Base-by-base conservation (phyloP, 2,113 vertebrate species). In the Atherinomorus stipes region DNA sequence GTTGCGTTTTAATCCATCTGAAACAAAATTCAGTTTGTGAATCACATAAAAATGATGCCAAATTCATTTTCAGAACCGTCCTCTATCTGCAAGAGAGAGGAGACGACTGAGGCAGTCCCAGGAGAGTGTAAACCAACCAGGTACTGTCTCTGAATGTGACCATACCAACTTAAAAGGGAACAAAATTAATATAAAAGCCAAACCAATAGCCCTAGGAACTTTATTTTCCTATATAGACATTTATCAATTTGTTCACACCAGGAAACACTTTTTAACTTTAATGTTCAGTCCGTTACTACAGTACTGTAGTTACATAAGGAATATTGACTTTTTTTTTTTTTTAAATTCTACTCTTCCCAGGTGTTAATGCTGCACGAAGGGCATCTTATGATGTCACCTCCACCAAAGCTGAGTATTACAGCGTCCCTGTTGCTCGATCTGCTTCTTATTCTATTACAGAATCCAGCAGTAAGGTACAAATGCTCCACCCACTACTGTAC, bases 71-170 rank as follows among this genome's bases (percentile, higher is more conserved):
- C 94, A 98, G 96, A 94, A 90, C 42, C 94, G 96, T 5, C 97
- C 94, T 26, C 87, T 99, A 73, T 96, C 97, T 60, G 98, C 98
- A 19, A 94, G 98, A 92, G 98, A 99, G 83, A 95, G 98, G 44
- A 94, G 98, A 76, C 88, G 97, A 79, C 93, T 99, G 71, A 98
- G 96, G 80, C 96, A 97, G 73, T 96, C 94, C 23, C 94, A 85
- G 74, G 96, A 98, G 67, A 93, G 91, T 28, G 53, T 77, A 67
- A 71, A 79, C 74, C 89, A 94, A 31, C 85, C 92, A 93, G 95
- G 96, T 97, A 93, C 86, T 28, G 9, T 1, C 11, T 61, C 4
- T 19, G 15, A 58, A 34, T 34, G 4, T 34, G 31, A 9, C 31
- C 9, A 1, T 34, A 34, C 8, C 3, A 34, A 34, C 31, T 8